A percentile compares a stretch with the other conserved stretches of the same genome.
Conservation (phyloP, 2,113 vertebrate genomes). For the Thunnus maccoyii region DNA sequence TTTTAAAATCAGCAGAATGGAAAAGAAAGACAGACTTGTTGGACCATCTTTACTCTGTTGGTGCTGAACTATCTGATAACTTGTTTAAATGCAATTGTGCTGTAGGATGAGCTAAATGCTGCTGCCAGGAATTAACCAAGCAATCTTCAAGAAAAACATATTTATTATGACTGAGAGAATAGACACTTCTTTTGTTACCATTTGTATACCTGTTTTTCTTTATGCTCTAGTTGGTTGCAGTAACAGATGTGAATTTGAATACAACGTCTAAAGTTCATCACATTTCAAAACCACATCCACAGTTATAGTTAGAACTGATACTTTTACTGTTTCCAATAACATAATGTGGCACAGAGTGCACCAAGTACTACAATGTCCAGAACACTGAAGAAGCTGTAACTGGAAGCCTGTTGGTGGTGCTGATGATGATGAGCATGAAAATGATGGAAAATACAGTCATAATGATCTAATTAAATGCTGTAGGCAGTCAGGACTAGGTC, state of each 20-base stretch:
- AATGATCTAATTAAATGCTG: conserved; percentile 58
- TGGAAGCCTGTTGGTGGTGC: neutral
- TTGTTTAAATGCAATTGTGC: neutral
- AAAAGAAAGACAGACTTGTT: neutral
- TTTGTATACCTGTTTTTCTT: no score
- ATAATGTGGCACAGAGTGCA: neutral
- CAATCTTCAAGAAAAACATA: neutral
- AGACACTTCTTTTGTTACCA: neutral
- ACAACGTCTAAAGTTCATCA: neutral
- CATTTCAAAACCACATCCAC: neutral
- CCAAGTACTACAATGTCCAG: neutral
- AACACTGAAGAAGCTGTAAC: neutral
- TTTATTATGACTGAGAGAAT: conserved; percentile 2
- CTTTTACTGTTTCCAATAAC: neutral
- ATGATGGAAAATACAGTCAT: conserved; percentile 17
- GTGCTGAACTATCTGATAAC: neutral
- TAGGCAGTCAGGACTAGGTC: conserved; percentile 3
- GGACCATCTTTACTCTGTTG: neutral
- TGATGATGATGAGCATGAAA: conserved; percentile 14
- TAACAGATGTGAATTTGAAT: conserved; percentile 24
- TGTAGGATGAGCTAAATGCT: neutral
- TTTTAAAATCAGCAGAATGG: neutral
- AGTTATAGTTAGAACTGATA: neutral
- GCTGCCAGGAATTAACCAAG: neutral
- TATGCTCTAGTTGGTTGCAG: neutral